Percentiles rank a stretch among this genome's conserved stretches.
Evolutionary conservation across 2,113 vertebrate genomes (phyloP).

Genomic region (Nicator chloris): DNA sequence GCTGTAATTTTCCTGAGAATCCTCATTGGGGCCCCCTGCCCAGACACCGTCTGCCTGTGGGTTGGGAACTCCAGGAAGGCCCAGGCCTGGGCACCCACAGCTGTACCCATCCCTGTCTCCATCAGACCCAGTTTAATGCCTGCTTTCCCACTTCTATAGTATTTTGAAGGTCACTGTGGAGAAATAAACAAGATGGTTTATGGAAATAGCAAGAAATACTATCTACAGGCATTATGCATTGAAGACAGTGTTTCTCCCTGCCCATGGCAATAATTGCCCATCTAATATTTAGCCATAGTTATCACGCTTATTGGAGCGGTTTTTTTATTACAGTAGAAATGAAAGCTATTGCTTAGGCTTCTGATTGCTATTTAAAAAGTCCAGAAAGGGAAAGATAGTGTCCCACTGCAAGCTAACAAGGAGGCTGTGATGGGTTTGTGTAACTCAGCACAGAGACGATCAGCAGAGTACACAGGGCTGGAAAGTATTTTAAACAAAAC

Average conservation of each 20-base stretch:
- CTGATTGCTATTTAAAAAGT: background rate
- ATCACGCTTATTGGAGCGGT: background rate
- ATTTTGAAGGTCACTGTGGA: background rate
- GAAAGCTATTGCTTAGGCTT: background rate
- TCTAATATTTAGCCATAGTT: background rate
- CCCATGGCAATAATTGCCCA: background rate
- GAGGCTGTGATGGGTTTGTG: background rate
- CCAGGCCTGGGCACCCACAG: background rate
- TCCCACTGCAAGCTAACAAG: background rate
- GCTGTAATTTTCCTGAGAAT: background rate
- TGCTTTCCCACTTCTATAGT: background rate
- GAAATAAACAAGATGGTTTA: background rate
- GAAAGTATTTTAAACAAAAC: background rate
- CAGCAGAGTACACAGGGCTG: background rate
- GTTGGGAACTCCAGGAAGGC: background rate
- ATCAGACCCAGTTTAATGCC: background rate
- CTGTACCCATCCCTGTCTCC: background rate
- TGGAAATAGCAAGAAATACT: background rate
- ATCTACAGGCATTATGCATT: background rate
- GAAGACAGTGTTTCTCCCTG: background rate
- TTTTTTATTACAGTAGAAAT: background rate
- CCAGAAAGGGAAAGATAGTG: background rate
- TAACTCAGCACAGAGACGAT: background rate
- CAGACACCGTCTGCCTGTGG: fast-evolving
- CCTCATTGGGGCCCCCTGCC: background rate